Evolutionary conservation across 2,113 vertebrate species (phyloP), one percentile per base, ranked within the genome.

Genomic region (Dolichotis patagonum): DNA sequence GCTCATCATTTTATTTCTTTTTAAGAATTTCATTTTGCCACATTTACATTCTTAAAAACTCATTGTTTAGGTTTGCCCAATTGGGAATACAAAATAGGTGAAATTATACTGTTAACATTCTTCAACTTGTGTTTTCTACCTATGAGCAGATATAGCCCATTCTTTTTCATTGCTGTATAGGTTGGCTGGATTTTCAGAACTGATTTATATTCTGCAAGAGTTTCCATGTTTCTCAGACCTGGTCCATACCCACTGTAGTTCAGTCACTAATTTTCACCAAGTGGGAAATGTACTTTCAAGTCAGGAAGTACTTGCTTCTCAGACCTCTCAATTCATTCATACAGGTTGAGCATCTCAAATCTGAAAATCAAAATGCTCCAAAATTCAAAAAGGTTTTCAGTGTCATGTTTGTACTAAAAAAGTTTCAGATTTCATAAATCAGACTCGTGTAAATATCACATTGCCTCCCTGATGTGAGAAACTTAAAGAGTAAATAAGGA

Each of bases 31-130:
- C 60, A 71, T 83, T 91, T 56, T 7, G 62, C 58, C 46, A 95
- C 52, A 54, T 78, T 90, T 80, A 52, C 58, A 95, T 38, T 84
- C n/a, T 87, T 95, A 77, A 93, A 87, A 95, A 77, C 28, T 62
- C 30, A 67, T 11, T 71, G 46, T 85, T 83, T 83, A 83, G 60
- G 56, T 87, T 11, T 90, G 16, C n/a, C 89, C 75, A 90, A 32
- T 52, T 89, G 65, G 75, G 32, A 63, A 94, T 60, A 65, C 85
- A 86, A 91, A 69, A 83, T 89, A 90, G 60, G 82, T 63, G 80
- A 20, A 75, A 92, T 82, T 28, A 62, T 20, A 85, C 43, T 83
- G 30, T 5, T 86, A 30, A 84, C 30, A 67, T 56, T 96, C 43
- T 58, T 60, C 43, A 71, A 83, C 49, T 83, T 92, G 13, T 13